A percentile compares a stretch with the other conserved stretches of the same genome.
phyloP scores from a whole-genome alignment of 1,140 invertebrate genomes.

The Aphelinus certus region DNA sequence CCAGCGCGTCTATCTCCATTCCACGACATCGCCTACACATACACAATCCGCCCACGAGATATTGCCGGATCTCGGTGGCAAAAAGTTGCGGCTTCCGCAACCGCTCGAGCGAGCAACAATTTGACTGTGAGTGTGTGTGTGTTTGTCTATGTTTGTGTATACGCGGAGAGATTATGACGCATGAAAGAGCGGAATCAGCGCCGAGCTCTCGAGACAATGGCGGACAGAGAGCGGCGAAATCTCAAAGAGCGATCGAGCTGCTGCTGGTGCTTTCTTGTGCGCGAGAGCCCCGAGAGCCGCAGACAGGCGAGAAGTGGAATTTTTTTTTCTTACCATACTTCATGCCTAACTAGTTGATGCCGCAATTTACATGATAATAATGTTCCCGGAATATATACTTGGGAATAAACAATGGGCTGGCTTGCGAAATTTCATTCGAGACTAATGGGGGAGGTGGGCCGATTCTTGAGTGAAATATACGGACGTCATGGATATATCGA shows the following conservation, averaged over 20 bases:
- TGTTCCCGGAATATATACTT: slow-evolving; percentile 22
- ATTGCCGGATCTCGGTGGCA: too few species aligned
- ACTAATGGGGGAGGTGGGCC: slow-evolving; percentile 9
- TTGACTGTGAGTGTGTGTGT: neutral
- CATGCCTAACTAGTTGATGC: neutral
- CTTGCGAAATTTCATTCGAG: slow-evolving; percentile 18
- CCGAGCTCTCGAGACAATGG: neutral
- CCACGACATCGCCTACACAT: too few species aligned
- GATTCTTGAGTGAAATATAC: too few species aligned
- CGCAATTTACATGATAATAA: slow-evolving; percentile 35
- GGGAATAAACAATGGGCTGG: slow-evolving; percentile 22
- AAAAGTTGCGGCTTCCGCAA: slow-evolving; percentile 1
- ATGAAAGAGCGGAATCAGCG: slow-evolving; percentile 1
- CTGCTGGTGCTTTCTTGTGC: neutral
- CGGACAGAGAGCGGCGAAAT: neutral
- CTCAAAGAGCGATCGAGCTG: slow-evolving; percentile 12
- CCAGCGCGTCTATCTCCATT: too few species aligned
- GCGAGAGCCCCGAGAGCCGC: too few species aligned
- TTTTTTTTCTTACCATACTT: too few species aligned
- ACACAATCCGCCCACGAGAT: too few species aligned
- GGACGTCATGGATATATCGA: too few species aligned
- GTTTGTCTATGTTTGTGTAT: neutral
- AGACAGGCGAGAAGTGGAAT: neutral
- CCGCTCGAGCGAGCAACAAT: slow-evolving; percentile 9
- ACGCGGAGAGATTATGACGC: slow-evolving; percentile 8